Base-by-base conservation (phyloP, 2,888 invertebrate genomes). In the Sinopyrophorus schimmeli region DNA sequence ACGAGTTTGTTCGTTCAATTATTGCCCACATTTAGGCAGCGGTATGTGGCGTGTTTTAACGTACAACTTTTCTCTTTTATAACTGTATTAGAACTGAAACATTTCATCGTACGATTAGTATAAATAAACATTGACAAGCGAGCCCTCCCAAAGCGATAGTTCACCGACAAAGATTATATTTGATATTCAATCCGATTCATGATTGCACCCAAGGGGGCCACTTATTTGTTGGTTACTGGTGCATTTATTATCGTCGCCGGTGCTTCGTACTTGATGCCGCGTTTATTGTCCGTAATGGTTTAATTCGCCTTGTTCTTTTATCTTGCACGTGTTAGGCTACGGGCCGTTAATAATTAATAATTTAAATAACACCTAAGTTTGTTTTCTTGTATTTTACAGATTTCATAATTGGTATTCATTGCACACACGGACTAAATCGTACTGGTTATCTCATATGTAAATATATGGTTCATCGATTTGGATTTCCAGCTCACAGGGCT, bases 401-500 rank as follows among this genome's bases (percentile, higher is more conserved):
- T 65, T 78, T 79, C 56, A 66, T 89, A 53, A 78, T 90, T 57
- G 89, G 89, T 35, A 84, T 90, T 46, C 89, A 90, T 69, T 90
- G 90, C 69, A 90, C 89, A 1, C 89, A 89, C 65, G 89, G 89
- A 3, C 74, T 89, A 53, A 90, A 90, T 70, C 80, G 90, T 55
- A 87, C 89, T 5, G 89, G 89, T 3, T 89, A 84, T 67, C 79
- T 89, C 68, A 83, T 89, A 58, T 88, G 89, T 69, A 79, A 83
- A 63, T 88, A 82, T 69, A 82, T 89, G 80, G 37, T 39, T 1
- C n/a, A 27, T 17, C 23, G 17, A n/a, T 26, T 86, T 32, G 53
- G 53, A 1, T 52, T 55, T 28, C 16, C 55, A 4, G 47, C 57
- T 5, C 60, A 71, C 11, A 74, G 77, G 26, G 83, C 86, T 26